Evolutionary conservation across 2,888 invertebrate genomes (phyloP).

Genomic region (Stenodema calcarata): DNA sequence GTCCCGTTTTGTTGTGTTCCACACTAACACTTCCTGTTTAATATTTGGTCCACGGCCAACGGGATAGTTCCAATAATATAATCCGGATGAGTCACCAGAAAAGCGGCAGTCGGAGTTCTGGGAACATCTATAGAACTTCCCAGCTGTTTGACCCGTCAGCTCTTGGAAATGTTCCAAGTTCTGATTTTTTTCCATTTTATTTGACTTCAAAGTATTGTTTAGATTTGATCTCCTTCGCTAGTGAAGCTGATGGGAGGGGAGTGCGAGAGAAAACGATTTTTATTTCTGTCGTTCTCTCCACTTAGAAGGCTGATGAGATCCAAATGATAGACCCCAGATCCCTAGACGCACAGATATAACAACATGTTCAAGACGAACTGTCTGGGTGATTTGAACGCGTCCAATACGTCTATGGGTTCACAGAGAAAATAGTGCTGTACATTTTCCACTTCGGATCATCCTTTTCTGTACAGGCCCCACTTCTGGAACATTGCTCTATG

Average conservation of each 20-base stretch:
- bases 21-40: constrained; percentile 20
- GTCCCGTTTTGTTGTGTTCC: background rate
- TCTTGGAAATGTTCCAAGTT: background rate
- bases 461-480: too few relatives aligned
- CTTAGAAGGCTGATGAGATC: background rate
- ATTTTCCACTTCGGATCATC: too few relatives aligned
- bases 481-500: too few relatives aligned
- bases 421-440: too few relatives aligned
- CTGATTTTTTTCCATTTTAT: background rate
- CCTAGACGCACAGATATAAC: too few relatives aligned
- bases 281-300: background rate
- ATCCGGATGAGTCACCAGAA: constrained; percentile 25
- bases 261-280: background rate
- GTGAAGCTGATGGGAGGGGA: background rate
- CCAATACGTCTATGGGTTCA: too few relatives aligned
- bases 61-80: constrained; percentile 23
- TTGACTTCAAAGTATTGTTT: constrained; percentile 16
- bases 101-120: constrained; percentile 25
- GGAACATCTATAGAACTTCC: constrained; percentile 4
- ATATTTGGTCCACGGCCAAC: constrained; percentile 16
- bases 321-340: background rate
- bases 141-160: constrained; percentile 41
- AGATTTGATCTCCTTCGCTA: background rate
- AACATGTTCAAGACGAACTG: too few relatives aligned
- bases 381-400: too few relatives aligned